Percentiles rank a stretch among this genome's conserved stretches.
Conservation (phyloP, 2,113 vertebrate species). For the Hydropotes inermis region DNA sequence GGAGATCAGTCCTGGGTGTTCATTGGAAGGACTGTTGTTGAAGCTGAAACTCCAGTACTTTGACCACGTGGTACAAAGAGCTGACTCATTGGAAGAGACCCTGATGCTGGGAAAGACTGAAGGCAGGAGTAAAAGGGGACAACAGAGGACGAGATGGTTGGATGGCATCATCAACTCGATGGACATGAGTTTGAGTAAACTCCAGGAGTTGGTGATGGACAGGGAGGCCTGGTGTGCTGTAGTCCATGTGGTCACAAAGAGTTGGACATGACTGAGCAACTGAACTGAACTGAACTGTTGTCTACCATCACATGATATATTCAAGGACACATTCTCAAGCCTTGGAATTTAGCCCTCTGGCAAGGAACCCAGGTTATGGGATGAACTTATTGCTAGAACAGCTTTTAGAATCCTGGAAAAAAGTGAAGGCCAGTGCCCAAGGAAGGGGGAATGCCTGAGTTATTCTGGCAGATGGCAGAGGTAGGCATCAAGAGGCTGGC, state of each 20-base stretch:
- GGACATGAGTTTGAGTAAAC: background rate
- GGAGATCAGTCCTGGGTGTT: background rate
- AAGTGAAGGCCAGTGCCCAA: background rate
- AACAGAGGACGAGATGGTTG: background rate
- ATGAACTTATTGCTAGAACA: background rate
- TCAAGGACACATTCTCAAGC: background rate
- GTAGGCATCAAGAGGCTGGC: background rate
- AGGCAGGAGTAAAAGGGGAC: accelerated
- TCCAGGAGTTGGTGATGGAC: background rate
- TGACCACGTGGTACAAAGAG: accelerated
- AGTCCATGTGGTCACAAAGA: background rate
- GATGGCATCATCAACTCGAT: background rate
- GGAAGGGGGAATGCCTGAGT: background rate
- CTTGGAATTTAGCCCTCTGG: background rate
- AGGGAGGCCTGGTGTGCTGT: background rate
- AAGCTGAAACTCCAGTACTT: background rate
- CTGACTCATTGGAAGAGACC: background rate
- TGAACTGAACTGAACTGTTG: background rate
- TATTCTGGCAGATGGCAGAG: background rate
- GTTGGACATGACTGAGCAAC: accelerated
- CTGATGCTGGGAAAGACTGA: background rate
- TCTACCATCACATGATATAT: too few species aligned
- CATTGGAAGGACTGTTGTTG: background rate
- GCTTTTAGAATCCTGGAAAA: background rate
- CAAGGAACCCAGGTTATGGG: background rate